These are phyloP conservation scores for Romanogobio albipinnatus DNA, from an alignment of 2,113 vertebrate genomes.

Conservation along the genomic window DNA sequence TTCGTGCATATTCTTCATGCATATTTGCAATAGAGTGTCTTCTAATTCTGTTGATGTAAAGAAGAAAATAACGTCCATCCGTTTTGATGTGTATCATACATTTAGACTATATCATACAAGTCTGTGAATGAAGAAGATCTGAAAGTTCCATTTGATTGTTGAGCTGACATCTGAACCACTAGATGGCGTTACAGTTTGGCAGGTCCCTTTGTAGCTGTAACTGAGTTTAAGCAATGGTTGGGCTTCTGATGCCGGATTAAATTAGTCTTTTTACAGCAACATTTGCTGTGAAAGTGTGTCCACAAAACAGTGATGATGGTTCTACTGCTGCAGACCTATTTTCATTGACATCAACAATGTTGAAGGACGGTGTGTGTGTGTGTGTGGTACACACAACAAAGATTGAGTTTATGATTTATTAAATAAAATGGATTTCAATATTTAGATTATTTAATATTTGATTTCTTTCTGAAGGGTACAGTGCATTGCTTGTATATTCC, in stretches of 20 bases:
- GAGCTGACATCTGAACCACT: conserved; percentile 49
- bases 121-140: neutral
- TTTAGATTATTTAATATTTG: neutral
- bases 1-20: neutral
- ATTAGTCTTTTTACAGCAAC: neutral
- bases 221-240: neutral
- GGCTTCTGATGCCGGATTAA: neutral
- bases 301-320: neutral
- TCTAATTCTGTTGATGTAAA: neutral
- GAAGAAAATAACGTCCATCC: neutral
- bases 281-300: neutral
- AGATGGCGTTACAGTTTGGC: conserved; percentile 65
- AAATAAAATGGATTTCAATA: neutral
- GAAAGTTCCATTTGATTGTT: neutral
- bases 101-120: neutral
- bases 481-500: neutral
- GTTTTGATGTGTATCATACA: neutral
- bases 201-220: conserved; percentile 28
- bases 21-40: neutral
- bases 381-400: neutral
- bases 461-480: neutral
- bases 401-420: neutral
- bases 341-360: neutral
- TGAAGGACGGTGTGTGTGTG: neutral
- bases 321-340: too few relatives aligned